Conservation (phyloP, 1,140 invertebrate genomes). For the Bombus affinis region DNA sequence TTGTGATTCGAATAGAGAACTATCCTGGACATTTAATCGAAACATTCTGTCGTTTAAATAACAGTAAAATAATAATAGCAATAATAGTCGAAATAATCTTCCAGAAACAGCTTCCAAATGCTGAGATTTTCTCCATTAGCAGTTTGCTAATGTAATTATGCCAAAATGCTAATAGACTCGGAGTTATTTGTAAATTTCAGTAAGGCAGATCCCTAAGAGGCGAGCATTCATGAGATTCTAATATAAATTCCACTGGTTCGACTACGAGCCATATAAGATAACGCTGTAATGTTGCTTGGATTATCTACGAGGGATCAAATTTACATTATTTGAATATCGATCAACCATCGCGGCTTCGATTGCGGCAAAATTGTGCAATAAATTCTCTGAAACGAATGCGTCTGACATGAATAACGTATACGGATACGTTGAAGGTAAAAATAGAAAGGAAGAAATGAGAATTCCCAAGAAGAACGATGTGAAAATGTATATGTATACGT, state of each 20-base stretch:
- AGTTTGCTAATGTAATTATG: neutral
- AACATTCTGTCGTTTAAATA: neutral
- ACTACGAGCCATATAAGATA: neutral
- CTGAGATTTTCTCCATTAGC: neutral
- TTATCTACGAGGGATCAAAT: neutral
- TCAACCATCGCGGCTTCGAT: neutral
- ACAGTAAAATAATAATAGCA: neutral
- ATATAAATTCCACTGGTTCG: neutral
- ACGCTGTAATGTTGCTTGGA: neutral
- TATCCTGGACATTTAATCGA: neutral
- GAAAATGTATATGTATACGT: neutral
- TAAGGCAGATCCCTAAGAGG: neutral
- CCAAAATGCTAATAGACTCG: neutral
- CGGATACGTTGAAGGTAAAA: neutral
- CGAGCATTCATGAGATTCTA: constrained; percentile 14
- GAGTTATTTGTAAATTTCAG: constrained; percentile 17
- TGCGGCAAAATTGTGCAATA: neutral
- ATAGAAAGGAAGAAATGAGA: neutral
- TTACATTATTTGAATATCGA: neutral
- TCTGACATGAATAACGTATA: too few species aligned
- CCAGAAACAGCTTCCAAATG: too few species aligned
- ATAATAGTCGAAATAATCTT: too few species aligned
- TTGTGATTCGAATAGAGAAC: neutral
- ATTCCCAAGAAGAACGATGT: neutral
- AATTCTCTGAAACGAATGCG: neutral